Evolutionary conservation across 2,888 invertebrate genomes (phyloP).

Genomic region (Zaprionus obscuricornis): DNA sequence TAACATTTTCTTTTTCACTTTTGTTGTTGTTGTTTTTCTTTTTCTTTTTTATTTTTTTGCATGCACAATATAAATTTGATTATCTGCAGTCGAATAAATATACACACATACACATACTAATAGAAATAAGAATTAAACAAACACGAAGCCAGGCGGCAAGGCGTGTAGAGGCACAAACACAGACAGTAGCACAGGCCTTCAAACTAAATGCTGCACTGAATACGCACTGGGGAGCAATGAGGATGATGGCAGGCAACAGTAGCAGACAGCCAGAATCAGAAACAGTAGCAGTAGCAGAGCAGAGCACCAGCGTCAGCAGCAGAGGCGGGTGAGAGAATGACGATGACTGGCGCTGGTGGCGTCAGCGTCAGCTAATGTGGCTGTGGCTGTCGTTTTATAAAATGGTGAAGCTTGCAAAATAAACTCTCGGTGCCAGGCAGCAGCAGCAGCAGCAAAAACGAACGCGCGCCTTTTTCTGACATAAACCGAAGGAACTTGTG

Average conservation of each 20-base stretch:
- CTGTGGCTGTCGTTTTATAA: constrained; percentile 59
- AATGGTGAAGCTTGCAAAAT: constrained; percentile 69
- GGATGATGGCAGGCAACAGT: background rate
- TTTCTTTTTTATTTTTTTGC: constrained; percentile 41
- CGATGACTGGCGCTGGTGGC: constrained; percentile 62
- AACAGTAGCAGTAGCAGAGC: constrained; percentile 26
- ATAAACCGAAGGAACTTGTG: constrained; percentile 36
- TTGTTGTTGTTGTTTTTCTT: constrained; percentile 21
- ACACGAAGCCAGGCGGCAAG: constrained; percentile 30
- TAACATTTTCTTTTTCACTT: constrained; percentile 52
- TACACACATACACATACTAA: too few species aligned
- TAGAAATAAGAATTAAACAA: constrained; percentile 41
- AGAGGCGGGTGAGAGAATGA: constrained; percentile 57
- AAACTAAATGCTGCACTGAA: constrained; percentile 50
- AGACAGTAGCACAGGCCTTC: constrained; percentile 28
- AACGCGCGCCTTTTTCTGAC: constrained; percentile 65
- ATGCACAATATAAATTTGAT: constrained; percentile 74
- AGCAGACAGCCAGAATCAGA: constrained; percentile 34
- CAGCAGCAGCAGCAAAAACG: constrained; percentile 10
- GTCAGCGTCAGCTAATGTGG: constrained; percentile 62
- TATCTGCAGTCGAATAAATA: constrained; percentile 64
- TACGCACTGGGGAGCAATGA: constrained; percentile 35
- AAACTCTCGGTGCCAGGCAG: constrained; percentile 15
- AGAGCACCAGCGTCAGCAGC: constrained; percentile 41
- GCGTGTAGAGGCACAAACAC: constrained; percentile 10